These are phyloP conservation scores for Tokudaia muenninki DNA, from an alignment of 2,797 vertebrate genomes.

Conservation along the genomic window DNA sequence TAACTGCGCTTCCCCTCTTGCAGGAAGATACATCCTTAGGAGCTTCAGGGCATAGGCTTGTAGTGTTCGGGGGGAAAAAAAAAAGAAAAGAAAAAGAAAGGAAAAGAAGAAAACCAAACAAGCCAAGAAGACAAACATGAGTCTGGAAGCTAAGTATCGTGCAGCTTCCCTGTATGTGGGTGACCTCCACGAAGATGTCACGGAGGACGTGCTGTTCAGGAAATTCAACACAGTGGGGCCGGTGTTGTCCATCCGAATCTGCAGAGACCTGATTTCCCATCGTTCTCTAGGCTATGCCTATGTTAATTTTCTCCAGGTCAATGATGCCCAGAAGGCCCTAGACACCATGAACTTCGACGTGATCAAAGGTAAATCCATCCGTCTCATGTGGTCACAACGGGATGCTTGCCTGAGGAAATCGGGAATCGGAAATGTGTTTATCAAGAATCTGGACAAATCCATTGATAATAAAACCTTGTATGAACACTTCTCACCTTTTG, in stretches of 20 bases:
- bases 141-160: conserved; percentile 87
- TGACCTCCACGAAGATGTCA: conserved; percentile 92
- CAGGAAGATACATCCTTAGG: background rate
- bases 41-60: background rate
- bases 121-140: conserved; percentile 21
- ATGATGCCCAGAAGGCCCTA: conserved; percentile 76
- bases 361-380: conserved; percentile 55
- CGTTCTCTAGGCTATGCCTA: conserved; percentile 84
- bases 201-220: conserved; percentile 93
- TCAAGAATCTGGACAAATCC: conserved; percentile 76
- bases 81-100: background rate
- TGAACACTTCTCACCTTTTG: conserved; percentile 94
- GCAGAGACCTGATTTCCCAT: conserved; percentile 69
- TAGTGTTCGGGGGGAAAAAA: background rate
- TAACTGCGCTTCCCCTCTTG: background rate
- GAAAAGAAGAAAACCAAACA: background rate
- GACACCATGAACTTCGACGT: conserved; percentile 94
- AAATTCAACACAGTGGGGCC: conserved; percentile 90
- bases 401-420: conserved; percentile 70
- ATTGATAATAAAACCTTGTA: conserved; percentile 88
- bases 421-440: conserved; percentile 75
- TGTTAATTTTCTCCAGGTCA: conserved; percentile 85
- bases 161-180: conserved; percentile 93
- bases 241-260: conserved; percentile 80
- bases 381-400: conserved; percentile 80